Base-by-base conservation (phyloP, 2,888 invertebrate genomes). In the Athalia circularis region DNA sequence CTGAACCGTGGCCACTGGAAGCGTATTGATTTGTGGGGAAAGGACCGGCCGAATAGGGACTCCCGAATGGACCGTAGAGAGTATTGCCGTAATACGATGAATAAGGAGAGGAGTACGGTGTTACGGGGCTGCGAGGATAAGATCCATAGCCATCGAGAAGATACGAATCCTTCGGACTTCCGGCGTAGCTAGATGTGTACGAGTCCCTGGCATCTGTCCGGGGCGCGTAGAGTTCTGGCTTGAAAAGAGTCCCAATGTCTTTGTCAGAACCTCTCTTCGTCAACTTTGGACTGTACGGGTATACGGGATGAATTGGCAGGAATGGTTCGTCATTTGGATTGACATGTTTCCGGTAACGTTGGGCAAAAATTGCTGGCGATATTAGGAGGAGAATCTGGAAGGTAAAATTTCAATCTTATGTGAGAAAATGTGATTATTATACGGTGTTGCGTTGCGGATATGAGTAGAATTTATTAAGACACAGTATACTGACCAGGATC, bases 251-350 rank as follows among this genome's bases (percentile, higher is more conserved):
- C 0, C 78, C 48, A 8, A 81, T 59, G 4, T 86, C 83, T 45
- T 79, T 77, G 4, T 89, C 89, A 9, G 84, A 78, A 3, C 88
- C 89, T 4, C 90, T 85, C 77, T 90, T 90, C 50, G 88, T 86
- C 80, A 90, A 68, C 77, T 89, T 90, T 0, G 88, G 88, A 77
- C 80, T 88, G 83, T 89, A 89, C 4, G 89, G 88, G 68, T 88
- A 89, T 8, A 85, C 80, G 0, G 90, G 89, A 68, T 86, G 85
- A 79, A 90, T 89, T 50, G 90, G 90, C 7, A 90, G 81, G 65
- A 90, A 90, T 3, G 90, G 90, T 70, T 88, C 88, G 77, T 89
- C 86, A 76, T 89, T 90, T 2, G 87, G 85, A 65, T 88, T 85
- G 75, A 82, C 79, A 67, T 77, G 81, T 13, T 84, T 80, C 50